Base-by-base conservation (phyloP, 2,888 invertebrate genomes). In the Tiliacea citrago region DNA sequence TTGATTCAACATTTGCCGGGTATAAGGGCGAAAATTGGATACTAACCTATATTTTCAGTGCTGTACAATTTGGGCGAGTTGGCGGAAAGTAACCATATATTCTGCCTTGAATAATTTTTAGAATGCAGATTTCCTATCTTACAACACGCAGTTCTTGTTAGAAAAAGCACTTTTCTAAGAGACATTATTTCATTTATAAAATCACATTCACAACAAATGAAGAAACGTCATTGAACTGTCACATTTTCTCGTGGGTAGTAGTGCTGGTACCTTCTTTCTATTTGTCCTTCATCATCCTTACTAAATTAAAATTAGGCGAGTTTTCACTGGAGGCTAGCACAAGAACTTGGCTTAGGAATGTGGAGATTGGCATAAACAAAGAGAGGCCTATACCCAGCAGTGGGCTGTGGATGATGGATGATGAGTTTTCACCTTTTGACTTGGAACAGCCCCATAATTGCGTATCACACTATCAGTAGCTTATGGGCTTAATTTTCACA, bases 31-130 rank as follows among this genome's bases (percentile, higher is more conserved):
- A 83, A 83, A 78, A 75, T 80, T 66, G 65, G 82, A 90, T 93
- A 92, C 94, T 96, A 96, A 96, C 96, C 96, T 96, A 93, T 88
- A 90, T 95, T 94, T 89, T 95, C 94, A 86, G 92, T 89, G 45
- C 94, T 93, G 90, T 94, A 95, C 82, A 92, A 93, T 90, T 94
- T 92, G 39, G 92, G 86, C 16, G 93, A 89, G 83, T 92, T 94
- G 65, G 93, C 92, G 69, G 94, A 89, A 76, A 94, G 77, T 80
- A 94, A 85, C 89, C 92, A 93, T 77, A 92, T 85, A 81, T 94
- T 95, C 82, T 94, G 94, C 83, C 90, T 91, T 65, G 92, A 86
- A 84, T 91, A 88, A 87, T 91, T 94, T 81, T 90, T 90, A 55
- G 90, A 86, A 84, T 94, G 93, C 67, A 94, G 81, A 82, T 91